Evolutionary conservation across 1,140 invertebrate species (phyloP).

Genomic region (Leptopilina clavipes): DNA sequence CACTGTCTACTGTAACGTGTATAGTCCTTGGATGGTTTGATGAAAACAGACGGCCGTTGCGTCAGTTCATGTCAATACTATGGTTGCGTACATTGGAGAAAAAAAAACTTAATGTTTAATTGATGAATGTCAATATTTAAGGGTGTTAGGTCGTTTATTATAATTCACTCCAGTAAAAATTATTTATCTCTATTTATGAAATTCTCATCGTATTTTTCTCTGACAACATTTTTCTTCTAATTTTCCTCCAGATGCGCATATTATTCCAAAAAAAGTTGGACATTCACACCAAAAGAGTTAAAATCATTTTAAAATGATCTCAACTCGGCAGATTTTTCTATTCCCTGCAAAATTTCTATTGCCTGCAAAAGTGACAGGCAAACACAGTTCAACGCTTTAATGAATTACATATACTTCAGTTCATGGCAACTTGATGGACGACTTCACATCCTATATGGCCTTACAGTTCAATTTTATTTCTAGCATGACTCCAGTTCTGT

Average conservation of each 20-base stretch:
- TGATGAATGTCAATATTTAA: conserved; percentile 4
- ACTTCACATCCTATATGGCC: conserved; percentile 9
- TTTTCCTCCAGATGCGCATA: too few relatives aligned
- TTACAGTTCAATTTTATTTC: conserved; percentile 17
- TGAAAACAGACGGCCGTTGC: conserved; percentile 37
- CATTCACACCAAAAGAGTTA: too few relatives aligned
- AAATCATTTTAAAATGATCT: too few relatives aligned
- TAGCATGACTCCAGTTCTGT: neutral
- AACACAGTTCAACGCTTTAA: conserved; percentile 18
- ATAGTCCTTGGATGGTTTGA: conserved; percentile 18
- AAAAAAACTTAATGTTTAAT: neutral
- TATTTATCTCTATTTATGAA: too few relatives aligned
- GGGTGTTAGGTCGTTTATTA: conserved; percentile 5
- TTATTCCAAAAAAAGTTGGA: too few relatives aligned
- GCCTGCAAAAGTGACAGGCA: conserved; percentile 1
- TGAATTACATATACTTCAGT: conserved; percentile 12
- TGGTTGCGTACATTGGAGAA: neutral
- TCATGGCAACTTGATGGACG: conserved; percentile 15
- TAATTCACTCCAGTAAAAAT: neutral
- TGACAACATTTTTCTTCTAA: too few relatives aligned
- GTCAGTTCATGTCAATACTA: conserved; percentile 24
- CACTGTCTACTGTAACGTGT: conserved; percentile 1
- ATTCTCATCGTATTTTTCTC: too few relatives aligned
- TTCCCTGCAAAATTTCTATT: too few relatives aligned
- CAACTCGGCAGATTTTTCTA: too few relatives aligned